Evolutionary conservation across 2,888 invertebrate genomes (phyloP).

Genomic region (Napeogenes sylphis): DNA sequence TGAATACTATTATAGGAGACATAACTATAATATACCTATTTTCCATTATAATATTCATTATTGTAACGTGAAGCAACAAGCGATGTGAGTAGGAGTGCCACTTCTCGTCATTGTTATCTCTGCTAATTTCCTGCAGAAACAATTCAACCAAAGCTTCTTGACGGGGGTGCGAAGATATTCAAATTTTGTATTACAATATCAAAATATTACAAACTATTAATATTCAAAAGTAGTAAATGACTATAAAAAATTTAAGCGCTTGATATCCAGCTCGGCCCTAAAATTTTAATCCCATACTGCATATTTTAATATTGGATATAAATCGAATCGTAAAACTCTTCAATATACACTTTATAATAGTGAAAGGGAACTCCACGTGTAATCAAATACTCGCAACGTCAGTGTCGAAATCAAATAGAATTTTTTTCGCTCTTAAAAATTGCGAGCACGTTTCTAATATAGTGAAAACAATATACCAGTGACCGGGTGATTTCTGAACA

Average conservation of each 20-base stretch:
- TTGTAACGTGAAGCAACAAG: slow-evolving; percentile 1
- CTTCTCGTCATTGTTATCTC: slow-evolving; percentile 48
- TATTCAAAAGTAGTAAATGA: slow-evolving; percentile 4
- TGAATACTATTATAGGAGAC: neutral
- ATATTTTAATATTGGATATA: slow-evolving; percentile 68
- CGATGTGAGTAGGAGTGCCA: slow-evolving; percentile 27
- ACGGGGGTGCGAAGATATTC: slow-evolving; percentile 22
- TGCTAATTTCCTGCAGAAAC: slow-evolving; percentile 59
- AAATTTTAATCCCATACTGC: slow-evolving; percentile 56
- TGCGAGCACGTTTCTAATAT: slow-evolving; percentile 79
- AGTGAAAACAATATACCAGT: slow-evolving; percentile 80
- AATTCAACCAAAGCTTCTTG: slow-evolving; percentile 44
- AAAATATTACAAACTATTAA: neutral
- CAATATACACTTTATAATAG: slow-evolving; percentile 63
- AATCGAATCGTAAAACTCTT: slow-evolving; percentile 62
- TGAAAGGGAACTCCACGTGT: slow-evolving; percentile 59
- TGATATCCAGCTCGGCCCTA: slow-evolving; percentile 24
- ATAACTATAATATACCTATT: neutral
- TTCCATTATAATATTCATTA: neutral
- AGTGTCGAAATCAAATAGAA: slow-evolving; percentile 68
- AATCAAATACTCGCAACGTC: slow-evolving; percentile 71
- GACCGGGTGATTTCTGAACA: slow-evolving; percentile 77
- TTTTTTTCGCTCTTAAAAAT: slow-evolving; percentile 76
- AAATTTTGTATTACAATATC: neutral
- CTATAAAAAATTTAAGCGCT: neutral